Base-by-base conservation (phyloP, 2,113 vertebrate genomes). In the Callospermophilus lateralis region DNA sequence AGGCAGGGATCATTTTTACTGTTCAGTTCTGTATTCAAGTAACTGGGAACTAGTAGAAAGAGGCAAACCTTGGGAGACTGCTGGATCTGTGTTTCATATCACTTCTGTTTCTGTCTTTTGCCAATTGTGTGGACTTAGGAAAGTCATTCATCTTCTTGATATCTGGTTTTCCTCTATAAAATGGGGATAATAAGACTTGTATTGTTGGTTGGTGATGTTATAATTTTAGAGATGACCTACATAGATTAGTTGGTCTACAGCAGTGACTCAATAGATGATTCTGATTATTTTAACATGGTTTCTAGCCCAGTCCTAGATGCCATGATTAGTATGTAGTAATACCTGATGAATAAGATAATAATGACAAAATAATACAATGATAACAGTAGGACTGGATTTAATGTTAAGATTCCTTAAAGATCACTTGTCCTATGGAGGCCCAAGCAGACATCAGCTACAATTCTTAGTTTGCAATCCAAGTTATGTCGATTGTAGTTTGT, bases 81-180 rank as follows among this genome's bases (percentile, higher is more conserved):
- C 53, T 37, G 96, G n/a, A 81, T 88, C 5, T 77, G 67, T 0
- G 16, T 78, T 87, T 51, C 30, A 11, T 42, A 12, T 37, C 7
- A 74, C 42, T 15, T 81, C 13, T 85, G 73, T 37, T 72, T 89
- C 53, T 96, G 24, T 48, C 48, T 55, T 48, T 94, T 93, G 91
- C 53, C 9, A 92, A 30, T 45, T 39, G 34, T 53, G 13, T 88
- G 73, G 73, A n/a, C 76, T 94, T 95, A 84, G 65, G 17, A 93
- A 87, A 92, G 58, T 73, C 16, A 81, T 81, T 92, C 88, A 45
- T 68, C 72, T 67, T 94, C 61, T 55, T 81, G 80, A 73, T 63
- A 81, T 72, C 80, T 80, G 15, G 70, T 89, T 88, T 90, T 90
- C n/a, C 84, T 96, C 73, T 67, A 55, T 96, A 92, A 93, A 93